Evolutionary conservation across 2,888 invertebrate genomes (phyloP).

Genomic region (Pachymerium ferrugineum): DNA sequence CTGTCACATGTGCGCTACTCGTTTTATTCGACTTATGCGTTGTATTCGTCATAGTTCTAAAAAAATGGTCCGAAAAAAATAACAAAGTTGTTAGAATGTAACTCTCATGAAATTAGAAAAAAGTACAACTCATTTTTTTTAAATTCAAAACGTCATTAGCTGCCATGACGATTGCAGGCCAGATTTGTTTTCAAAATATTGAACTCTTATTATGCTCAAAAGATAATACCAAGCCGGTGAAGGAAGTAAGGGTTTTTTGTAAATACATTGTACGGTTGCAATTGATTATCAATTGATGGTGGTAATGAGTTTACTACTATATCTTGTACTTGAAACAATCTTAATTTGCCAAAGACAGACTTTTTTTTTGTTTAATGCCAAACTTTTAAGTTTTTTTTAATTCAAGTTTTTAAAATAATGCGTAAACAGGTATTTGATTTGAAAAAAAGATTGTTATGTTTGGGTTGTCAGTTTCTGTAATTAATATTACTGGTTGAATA

Average conservation of each 20-base stretch:
- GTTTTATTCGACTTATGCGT: conserved; percentile 85
- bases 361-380: not conserved
- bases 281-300: not conserved
- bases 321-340: not conserved
- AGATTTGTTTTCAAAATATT: not conserved
- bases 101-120: not conserved
- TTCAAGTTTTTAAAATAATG: not conserved
- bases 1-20: conserved; percentile 83
- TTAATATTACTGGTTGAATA: not conserved
- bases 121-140: not conserved
- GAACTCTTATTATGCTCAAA: not conserved
- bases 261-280: not conserved
- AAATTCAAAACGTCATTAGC: not conserved
- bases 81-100: conserved; percentile 28
- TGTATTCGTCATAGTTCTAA: conserved; percentile 87
- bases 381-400: not conserved
- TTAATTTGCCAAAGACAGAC: not conserved
- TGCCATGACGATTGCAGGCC: not conserved
- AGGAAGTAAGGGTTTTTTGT: not conserved
- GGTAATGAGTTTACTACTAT: not conserved
- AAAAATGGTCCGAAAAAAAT: not conserved
- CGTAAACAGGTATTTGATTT: not conserved
- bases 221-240: not conserved
- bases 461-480: not conserved
- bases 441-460: not conserved